phyloP scores from a whole-genome alignment of 2,888 invertebrate species.

The Paralinhomoeus sp. region DNA sequence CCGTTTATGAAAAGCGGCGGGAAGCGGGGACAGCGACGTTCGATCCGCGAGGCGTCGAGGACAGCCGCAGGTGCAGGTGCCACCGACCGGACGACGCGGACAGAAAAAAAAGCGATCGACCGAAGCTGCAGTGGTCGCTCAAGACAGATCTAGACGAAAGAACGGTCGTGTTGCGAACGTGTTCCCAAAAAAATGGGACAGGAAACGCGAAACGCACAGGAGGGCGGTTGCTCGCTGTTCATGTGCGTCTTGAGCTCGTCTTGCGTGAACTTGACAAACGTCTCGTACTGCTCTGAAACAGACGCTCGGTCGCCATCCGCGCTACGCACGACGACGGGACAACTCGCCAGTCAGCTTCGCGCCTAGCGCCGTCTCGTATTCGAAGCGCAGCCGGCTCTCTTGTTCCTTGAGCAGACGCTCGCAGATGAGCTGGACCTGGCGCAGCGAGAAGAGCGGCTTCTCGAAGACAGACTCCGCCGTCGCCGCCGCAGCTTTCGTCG shows the following conservation, averaged over 20 bases:
- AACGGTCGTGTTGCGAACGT: no score
- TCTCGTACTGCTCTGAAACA: slow-evolving; percentile 70
- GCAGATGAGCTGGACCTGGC: slow-evolving; percentile 77
- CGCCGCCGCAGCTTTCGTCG: no score
- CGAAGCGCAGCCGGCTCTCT: slow-evolving; percentile 70
- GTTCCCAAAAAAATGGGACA: no score
- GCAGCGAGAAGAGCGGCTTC: slow-evolving; percentile 1
- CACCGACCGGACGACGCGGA: no score
- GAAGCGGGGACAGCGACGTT: no score
- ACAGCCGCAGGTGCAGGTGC: no score
- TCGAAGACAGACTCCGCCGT: not conserved
- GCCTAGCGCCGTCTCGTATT: slow-evolving; percentile 76
- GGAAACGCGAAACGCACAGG: not conserved
- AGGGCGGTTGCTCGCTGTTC: not conserved
- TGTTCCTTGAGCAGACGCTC: slow-evolving; percentile 87
- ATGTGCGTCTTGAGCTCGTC: slow-evolving; percentile 65
- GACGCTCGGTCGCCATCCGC: no score
- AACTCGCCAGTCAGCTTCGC: slow-evolving; percentile 51
- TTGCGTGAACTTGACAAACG: slow-evolving; percentile 90
- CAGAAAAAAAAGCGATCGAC: no score
- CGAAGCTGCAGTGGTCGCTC: no score
- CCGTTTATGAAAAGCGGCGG: no score
- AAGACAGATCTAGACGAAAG: no score
- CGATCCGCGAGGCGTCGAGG: no score
- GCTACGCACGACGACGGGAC: not conserved